Evolutionary conservation across 2,888 invertebrate species (phyloP).

Genomic region (Polymixis lichenea): DNA sequence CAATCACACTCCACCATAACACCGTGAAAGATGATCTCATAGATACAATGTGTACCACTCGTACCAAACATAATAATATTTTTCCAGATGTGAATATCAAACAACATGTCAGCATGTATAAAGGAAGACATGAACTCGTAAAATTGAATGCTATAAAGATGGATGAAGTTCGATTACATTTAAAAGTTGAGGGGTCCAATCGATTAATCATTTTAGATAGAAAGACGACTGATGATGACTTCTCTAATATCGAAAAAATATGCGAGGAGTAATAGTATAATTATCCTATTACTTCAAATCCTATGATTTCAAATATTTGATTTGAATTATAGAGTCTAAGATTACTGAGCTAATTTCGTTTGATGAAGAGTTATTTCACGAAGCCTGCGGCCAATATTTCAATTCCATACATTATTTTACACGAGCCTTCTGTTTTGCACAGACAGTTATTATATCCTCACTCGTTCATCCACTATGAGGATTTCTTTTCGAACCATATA

Average conservation of each 20-base stretch:
- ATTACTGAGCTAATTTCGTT: constrained; percentile 60
- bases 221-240: constrained; percentile 71
- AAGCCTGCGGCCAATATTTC: constrained; percentile 66
- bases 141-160: constrained; percentile 71
- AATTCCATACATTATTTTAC: constrained; percentile 71
- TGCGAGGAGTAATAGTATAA: constrained; percentile 68
- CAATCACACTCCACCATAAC: constrained; percentile 48
- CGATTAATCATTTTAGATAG: constrained; percentile 77
- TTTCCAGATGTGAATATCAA: constrained; percentile 56
- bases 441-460: constrained; percentile 72
- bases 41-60: constrained; percentile 51
- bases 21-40: constrained; percentile 63
- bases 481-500: constrained; percentile 72
- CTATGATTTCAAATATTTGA: constrained; percentile 47
- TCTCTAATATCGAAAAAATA: constrained; percentile 52
- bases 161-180: constrained; percentile 68
- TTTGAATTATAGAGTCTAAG: constrained; percentile 8
- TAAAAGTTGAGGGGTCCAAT: constrained; percentile 75
- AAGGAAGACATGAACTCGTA: constrained; percentile 61
- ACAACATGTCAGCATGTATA: constrained; percentile 44
- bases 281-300: no score
- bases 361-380: constrained; percentile 69
- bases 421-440: constrained; percentile 66
- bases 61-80: constrained; percentile 46
- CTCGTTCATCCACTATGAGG: constrained; percentile 69